Evolutionary conservation across 2,888 invertebrate genomes (phyloP), one percentile per base, ranked within the genome.

Genomic region (Acanthosepion pharaonis): DNA sequence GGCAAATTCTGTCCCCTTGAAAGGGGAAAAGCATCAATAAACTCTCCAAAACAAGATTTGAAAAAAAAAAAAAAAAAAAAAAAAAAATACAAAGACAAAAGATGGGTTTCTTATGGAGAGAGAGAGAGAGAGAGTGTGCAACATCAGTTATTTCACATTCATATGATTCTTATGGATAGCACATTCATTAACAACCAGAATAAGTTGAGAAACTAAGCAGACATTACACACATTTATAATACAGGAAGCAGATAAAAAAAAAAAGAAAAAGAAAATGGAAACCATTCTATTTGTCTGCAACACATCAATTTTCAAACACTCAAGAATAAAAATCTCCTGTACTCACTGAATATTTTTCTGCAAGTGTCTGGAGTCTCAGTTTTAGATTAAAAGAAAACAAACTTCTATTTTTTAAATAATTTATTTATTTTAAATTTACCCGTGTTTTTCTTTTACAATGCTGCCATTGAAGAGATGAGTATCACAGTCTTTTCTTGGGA

Each of bases 401-500:
- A 49, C 33, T 49, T 49, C 93, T 8, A 53, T 93, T 92, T 93
- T 49, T 28, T 51, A 53, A n/a, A 25, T 93, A 49, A 93, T 93
- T 92, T 48, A 51, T 93, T 93, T 93, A 78, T 78, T 93, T 53
- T 93, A 53, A 93, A 93, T 93, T 93, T 93, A 93, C 93, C 93
- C 93, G 93, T 93, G 20, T 78, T 78, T 25, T 23, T 23, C 28
- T 33, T 78, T 93, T 93, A 93, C 93, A 93, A 49, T 93, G 93
- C 93, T 93, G 93, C 93, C 93, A 93, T 93, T 49, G 93, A 93
- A 93, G 93, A 93, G 53, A 92, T 92, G 51, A 51, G 92, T 93
- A 93, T 93, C 93, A 93, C 93, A 93, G 93, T 53, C 53, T 53
- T 93, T 93, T 53, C 53, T 93, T 51, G 93, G 93, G n/a, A 93